Evolutionary conservation across 2,113 vertebrate genomes (phyloP).

Genomic region (Benthochromis sp.): DNA sequence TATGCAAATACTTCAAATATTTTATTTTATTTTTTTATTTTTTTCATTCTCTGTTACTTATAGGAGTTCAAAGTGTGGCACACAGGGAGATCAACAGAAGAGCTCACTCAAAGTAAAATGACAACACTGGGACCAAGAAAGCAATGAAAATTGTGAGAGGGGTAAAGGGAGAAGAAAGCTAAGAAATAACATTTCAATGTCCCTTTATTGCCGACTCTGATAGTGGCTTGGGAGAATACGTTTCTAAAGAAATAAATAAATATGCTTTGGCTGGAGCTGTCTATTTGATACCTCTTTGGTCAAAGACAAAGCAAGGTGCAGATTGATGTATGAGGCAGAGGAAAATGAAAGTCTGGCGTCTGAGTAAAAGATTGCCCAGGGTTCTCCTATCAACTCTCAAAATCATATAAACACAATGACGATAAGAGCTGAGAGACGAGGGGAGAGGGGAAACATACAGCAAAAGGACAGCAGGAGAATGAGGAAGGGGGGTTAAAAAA

Average conservation of each 20-base stretch:
- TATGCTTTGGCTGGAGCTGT: slow-evolving; percentile 30
- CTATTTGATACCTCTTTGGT: slow-evolving; percentile 43
- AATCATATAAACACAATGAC: slow-evolving; percentile 54
- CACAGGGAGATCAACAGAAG: not conserved
- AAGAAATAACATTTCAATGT: slow-evolving; percentile 18
- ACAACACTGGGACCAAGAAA: not conserved
- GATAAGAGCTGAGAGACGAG: not conserved
- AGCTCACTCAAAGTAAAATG: not conserved
- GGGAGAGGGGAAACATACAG: not conserved
- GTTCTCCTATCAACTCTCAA: slow-evolving; percentile 55
- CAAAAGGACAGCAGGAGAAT: not conserved
- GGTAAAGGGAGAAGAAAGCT: not conserved
- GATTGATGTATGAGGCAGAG: slow-evolving; percentile 53
- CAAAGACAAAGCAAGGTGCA: slow-evolving; percentile 40
- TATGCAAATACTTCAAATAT: not conserved
- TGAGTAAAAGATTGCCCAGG: slow-evolving; percentile 48
- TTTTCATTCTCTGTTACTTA: not conserved
- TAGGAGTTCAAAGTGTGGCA: not conserved
- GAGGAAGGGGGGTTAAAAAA: not conserved
- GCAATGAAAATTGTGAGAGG: not conserved
- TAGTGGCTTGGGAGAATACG: slow-evolving; percentile 22
- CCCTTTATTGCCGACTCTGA: slow-evolving; percentile 21
- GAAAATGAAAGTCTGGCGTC: slow-evolving; percentile 53
- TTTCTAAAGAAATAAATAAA: slow-evolving; percentile 40
- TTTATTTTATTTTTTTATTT: not conserved